Base-by-base conservation (phyloP, 2,113 vertebrate genomes). In the Vireo altiloquus region DNA sequence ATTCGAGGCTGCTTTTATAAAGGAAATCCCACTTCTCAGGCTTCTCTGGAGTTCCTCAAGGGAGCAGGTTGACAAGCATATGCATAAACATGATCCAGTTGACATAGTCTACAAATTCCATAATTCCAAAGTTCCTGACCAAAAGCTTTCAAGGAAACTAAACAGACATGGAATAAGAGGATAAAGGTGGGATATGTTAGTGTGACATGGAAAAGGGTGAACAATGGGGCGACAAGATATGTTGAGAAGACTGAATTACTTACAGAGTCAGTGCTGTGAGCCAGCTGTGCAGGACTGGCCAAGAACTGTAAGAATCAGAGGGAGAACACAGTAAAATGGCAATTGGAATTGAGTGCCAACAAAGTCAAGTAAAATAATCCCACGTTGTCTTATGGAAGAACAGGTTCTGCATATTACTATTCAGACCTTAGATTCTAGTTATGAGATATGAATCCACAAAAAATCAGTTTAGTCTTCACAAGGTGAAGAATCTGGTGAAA, bases 111-210 rank as follows among this genome's bases (percentile, higher is more conserved):
- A 30, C 23, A 17, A 12, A 46, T 83, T 88, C 71, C 75, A 83
- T 85, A 88, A 72, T 90, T 69, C 85, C 82, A 69, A 86, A 88
- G 79, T 93, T 95, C 39, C 76, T 80, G 63, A 81, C 71, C 63
- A 70, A 80, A 88, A 94, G 79, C 92, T 88, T 88, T 82, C 89
- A 90, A 83, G 71, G 54, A 88, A 92, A 74, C 46, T 77, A 46
- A 94, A 93, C 59, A 88, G 71, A 37, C 68, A 59, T 86, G 71
- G 82, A 90, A 33, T 76, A 90, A 86, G 76, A 94, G 87, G 57
- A 89, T 95, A 90, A 92, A 91, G 65, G 82, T 90, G 76, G 82
- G 28, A 76, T 60, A 92, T 94, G 79, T 37, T 82, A 80, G 50
- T 92, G 76, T 94, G 68, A 69, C 79, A 72, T 42, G 80, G 63